These are phyloP conservation scores for Calyptomena viridis DNA, from an alignment of 2,113 vertebrate species.

Conservation along the genomic window DNA sequence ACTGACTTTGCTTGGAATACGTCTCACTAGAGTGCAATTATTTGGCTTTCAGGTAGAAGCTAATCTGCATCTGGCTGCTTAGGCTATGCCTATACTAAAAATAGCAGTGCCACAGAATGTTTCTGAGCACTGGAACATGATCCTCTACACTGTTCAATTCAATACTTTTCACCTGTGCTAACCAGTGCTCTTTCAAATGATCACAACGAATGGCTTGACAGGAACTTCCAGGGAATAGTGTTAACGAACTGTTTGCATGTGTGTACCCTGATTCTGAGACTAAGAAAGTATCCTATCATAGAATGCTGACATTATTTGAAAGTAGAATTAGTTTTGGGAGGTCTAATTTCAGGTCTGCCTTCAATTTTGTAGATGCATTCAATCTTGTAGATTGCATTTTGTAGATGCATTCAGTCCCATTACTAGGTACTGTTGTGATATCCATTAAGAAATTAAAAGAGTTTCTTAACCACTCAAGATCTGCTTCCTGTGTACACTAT, in stretches of 20 bases:
- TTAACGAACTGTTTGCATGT: neutral
- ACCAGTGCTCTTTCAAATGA: neutral
- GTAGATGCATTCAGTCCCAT: neutral
- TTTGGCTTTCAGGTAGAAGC: neutral
- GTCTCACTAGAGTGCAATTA: neutral
- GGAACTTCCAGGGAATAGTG: neutral
- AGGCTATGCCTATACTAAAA: neutral
- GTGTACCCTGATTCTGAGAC: neutral
- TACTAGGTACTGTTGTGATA: neutral
- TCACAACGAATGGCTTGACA: neutral
- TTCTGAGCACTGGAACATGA: neutral
- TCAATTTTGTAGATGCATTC: neutral
- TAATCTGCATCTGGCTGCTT: neutral
- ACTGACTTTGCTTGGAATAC: neutral
- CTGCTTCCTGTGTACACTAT: neutral
- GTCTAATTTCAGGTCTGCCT: neutral
- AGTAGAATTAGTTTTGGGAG: neutral
- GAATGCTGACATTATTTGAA: rapidly evolving
- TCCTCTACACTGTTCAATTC: neutral
- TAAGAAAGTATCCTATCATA: neutral
- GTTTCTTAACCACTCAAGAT: neutral
- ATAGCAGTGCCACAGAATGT: neutral
- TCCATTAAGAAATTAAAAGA: neutral
- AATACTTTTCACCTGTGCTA: neutral
- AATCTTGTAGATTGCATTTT: neutral